Evolutionary conservation across 2,888 invertebrate species (phyloP), one percentile per base, ranked within the genome.

Genomic region (Blomia tropicalis): DNA sequence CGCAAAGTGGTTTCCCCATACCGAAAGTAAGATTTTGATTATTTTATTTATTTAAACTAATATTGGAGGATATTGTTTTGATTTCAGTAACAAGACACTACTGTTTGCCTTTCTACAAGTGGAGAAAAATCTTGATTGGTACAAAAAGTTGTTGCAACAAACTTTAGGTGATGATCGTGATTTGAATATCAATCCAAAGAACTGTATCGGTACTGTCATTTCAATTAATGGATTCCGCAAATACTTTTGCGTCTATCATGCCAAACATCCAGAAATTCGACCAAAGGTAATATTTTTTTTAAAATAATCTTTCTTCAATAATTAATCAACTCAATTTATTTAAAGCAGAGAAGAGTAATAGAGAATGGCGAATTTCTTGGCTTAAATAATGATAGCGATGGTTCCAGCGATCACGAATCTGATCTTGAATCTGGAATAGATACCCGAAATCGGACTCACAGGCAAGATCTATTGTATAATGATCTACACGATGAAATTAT

Each of bases 221-320:
- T 86, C 93, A 1, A 78, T 98, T 66, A 96, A 96, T 77, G 95
- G 96, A 27, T 89, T 91, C 77, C 80, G 95, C 66, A 90, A 91
- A 77, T 95, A 96, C 79, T 96, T 92, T 78, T 95, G 92, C 75
- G 92, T 98, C 79, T 98, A 93, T 77, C 96, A 98, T 77, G 90
- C 90, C 63, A 92, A 89, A 76, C 91, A 92, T 75, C 87, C 87
- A 1, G 90, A 89, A 62, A 67, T 68, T 60, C 47, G 64, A 27
- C 36, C 47, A 19, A 58, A 59, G 58, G 62, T 62, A 62, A 36
- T 30, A 14, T 53, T 36, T 1, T 5, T 44, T 22, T 47, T 31
- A 56, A 19, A 22, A 23, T 4, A 29, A 36, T 1, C 29, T 3
- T 27, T 56, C 17, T 23, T 56, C 2, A 23, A 30, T 22, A 56